Conservation (phyloP, 2,113 vertebrate species). For the Clarias magur region DNA sequence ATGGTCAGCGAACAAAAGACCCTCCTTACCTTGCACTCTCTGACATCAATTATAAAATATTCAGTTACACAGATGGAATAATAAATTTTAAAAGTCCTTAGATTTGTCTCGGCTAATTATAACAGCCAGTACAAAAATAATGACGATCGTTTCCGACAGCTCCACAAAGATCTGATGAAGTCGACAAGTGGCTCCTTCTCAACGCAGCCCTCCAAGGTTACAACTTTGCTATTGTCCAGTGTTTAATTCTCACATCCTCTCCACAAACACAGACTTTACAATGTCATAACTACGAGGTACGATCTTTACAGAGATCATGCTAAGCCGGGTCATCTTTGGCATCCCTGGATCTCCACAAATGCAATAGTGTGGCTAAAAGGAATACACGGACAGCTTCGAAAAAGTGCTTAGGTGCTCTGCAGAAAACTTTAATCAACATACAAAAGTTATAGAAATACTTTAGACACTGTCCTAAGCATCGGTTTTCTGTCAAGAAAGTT, state of each 20-base stretch:
- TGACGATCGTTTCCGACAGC: neutral
- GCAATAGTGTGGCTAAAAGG: neutral
- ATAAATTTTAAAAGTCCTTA: neutral
- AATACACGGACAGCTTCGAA: neutral
- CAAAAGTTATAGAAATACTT: neutral
- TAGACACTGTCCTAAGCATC: neutral
- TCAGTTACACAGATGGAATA: neutral
- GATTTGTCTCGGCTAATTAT: constrained; percentile 6
- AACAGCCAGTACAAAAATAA: neutral
- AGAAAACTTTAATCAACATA: neutral
- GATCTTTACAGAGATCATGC: neutral
- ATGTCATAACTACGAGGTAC: neutral
- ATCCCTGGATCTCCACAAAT: constrained; percentile 19
- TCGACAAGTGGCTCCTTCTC: neutral
- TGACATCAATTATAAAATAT: neutral
- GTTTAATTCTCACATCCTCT: neutral
- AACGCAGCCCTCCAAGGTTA: neutral
- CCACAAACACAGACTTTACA: constrained; percentile 4
- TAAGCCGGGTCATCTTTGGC: constrained; percentile 6
- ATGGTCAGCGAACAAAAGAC: neutral
- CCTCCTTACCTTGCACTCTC: neutral
- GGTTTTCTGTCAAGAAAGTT: neutral
- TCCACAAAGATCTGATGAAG: neutral
- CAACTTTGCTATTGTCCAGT: neutral
- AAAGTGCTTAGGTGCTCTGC: neutral